phyloP scores from a whole-genome alignment of 1,140 invertebrate genomes.

The Amyelois transitella region DNA sequence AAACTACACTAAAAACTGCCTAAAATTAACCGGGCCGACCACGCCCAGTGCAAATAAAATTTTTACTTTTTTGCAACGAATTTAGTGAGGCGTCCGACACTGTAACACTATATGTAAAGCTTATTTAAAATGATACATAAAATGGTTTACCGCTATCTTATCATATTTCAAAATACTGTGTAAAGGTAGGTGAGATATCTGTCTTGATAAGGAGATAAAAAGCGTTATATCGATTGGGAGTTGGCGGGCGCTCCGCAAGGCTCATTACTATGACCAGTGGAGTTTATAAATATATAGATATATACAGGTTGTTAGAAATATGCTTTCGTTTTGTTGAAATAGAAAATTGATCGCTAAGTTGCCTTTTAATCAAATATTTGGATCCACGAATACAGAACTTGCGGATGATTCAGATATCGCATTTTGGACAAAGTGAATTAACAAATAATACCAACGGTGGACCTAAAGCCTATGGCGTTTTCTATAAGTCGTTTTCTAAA shows the following conservation, averaged over 20 bases:
- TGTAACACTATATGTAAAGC: constrained; percentile 17
- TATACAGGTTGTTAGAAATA: too few relatives aligned
- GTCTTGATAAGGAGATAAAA: constrained; percentile 20
- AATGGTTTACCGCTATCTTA: constrained; percentile 34
- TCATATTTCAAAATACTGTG: constrained; percentile 58
- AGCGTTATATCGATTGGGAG: not conserved
- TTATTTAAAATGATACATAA: constrained; percentile 31
- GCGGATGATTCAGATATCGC: too few relatives aligned
- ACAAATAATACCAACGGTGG: too few relatives aligned
- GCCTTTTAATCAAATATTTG: too few relatives aligned
- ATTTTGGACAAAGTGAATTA: too few relatives aligned
- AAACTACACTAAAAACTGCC: constrained; percentile 18
- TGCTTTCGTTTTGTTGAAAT: too few relatives aligned
- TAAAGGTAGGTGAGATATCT: constrained; percentile 49
- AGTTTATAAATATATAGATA: not conserved
- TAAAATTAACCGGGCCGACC: constrained; percentile 8
- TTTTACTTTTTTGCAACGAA: not conserved
- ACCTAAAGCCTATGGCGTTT: too few relatives aligned
- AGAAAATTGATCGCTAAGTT: too few relatives aligned
- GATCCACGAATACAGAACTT: too few relatives aligned
- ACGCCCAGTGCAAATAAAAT: constrained; percentile 3
- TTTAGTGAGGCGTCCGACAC: constrained; percentile 25
- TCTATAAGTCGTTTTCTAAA: too few relatives aligned
- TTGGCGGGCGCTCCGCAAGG: not conserved
- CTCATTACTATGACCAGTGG: not conserved